Percentiles rank a stretch among this genome's conserved stretches.
Conservation (phyloP, 1,140 invertebrate genomes). For the Drosophila bocqueti region DNA sequence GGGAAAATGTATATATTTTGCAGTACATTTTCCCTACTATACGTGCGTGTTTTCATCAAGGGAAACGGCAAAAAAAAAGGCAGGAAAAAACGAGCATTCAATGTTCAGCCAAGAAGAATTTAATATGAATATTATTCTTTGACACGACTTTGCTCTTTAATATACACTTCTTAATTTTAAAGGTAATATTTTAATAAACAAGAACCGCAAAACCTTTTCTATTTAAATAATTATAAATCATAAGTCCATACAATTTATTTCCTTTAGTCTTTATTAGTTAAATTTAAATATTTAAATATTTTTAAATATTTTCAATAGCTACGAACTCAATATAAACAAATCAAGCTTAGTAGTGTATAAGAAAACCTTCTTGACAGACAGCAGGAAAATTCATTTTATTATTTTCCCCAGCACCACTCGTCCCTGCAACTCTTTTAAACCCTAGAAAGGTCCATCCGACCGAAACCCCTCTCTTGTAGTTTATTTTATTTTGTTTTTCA, state of each 20-base stretch:
- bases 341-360: background rate
- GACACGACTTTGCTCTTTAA: background rate
- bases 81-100: background rate
- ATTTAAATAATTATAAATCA: too few relatives aligned
- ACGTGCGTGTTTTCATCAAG: constrained; percentile 23
- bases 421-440: background rate
- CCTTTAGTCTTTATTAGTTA: too few relatives aligned
- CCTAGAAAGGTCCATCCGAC: constrained; percentile 16
- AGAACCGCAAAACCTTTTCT: too few relatives aligned
- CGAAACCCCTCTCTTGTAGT: constrained; percentile 1
- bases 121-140: background rate
- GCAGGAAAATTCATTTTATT: constrained; percentile 27
- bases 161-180: background rate
- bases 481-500: constrained; percentile 17
- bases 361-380: constrained; percentile 23
- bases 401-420: background rate
- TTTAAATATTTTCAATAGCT: background rate
- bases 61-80: constrained; percentile 1
- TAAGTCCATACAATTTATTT: too few relatives aligned
- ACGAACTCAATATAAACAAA: background rate
- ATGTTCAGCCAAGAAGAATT: constrained; percentile 1
- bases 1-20: constrained; percentile 23
- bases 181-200: too few relatives aligned
- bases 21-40: constrained; percentile 3
- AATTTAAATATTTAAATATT: too few relatives aligned